phyloP scores from a whole-genome alignment of 1,140 invertebrate genomes.

The Drosophila truncata region DNA sequence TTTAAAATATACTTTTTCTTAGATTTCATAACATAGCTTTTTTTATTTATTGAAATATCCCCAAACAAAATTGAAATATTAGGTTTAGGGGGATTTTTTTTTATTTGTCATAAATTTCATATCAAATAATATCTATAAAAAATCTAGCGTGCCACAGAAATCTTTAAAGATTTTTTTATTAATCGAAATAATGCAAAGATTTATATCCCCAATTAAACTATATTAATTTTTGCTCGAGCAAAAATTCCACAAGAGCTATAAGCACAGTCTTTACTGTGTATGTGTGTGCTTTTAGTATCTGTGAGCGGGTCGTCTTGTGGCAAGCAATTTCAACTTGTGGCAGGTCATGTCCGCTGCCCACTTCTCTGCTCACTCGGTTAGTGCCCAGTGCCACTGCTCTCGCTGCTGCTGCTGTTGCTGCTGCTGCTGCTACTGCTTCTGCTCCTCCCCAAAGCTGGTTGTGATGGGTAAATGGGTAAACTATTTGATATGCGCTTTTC shows the following conservation, averaged over 20 bases:
- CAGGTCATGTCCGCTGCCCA: slow-evolving; percentile 58
- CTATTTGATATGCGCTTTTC: slow-evolving; percentile 35
- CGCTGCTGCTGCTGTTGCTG: background rate
- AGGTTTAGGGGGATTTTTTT: too few species aligned
- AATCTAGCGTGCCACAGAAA: background rate
- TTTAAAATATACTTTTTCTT: background rate
- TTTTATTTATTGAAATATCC: too few species aligned
- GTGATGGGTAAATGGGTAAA: slow-evolving; percentile 28
- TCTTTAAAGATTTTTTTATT: too few species aligned
- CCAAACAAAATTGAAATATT: too few species aligned
- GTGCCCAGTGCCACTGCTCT: background rate
- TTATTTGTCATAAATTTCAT: background rate
- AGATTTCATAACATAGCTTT: too few species aligned
- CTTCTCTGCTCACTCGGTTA: slow-evolving; percentile 9
- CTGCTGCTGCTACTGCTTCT: too few species aligned
- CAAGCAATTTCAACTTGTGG: slow-evolving; percentile 65
- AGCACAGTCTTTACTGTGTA: background rate
- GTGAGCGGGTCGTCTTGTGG: slow-evolving; percentile 17
- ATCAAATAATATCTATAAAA: background rate
- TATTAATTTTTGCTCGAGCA: background rate
- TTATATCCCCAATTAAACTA: background rate
- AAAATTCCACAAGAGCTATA: background rate
- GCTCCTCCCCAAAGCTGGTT: slow-evolving; percentile 42
- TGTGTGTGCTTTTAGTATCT: slow-evolving; percentile 1
- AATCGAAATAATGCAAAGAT: too few species aligned